Evolutionary conservation across 2,113 vertebrate species (phyloP), one percentile per base, ranked within the genome.

Genomic region (Rhinogobius similis): DNA sequence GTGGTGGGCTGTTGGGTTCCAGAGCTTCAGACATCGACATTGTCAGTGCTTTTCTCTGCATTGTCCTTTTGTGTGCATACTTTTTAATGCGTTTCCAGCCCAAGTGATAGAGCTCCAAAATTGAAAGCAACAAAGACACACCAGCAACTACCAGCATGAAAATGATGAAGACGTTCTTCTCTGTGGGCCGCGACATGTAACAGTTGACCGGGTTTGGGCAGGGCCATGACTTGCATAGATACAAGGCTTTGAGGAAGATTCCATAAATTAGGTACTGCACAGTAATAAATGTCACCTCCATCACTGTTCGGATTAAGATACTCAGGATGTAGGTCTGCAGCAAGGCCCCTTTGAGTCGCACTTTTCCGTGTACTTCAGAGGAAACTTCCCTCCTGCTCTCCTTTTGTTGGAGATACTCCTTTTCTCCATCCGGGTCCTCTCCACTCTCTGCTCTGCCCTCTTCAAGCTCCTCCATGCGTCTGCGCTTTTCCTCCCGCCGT

Each of bases 121-220:
- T 82, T 0, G 96, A 99, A 67, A 99, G 94, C 61, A 97, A 87
- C 0, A 99, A 92, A 1, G 97, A 99, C 65, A 99, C 92, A 0
- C 82, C 93, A 0, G 95, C 96, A 83, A 99, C 97, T 0, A 93
- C 94, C 86, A 99, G 86, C 98, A 99, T 99, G 76, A 99, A 99
- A 75, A 98, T 79, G 0, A 99, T 99, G 89, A 99, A 99, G 55
- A 99, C 94, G 0, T 99, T 99, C 88, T 99, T 99, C 92, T 99
- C 98, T 0, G 98, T 99, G 64, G 98, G 97, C 9, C 98, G 92
- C 7, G 98, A 99, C 67, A 99, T 95, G 0, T 96, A 99, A 80
- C 98, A 99, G 89, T 99, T 97, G 78, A 99, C 97, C 0, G 92
- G 92, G 84, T 99, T 95, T 8, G 96, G 97, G 55, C 98, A 99